phyloP scores from a whole-genome alignment of 1,140 invertebrate species.

The Berghia stephanieae region DNA sequence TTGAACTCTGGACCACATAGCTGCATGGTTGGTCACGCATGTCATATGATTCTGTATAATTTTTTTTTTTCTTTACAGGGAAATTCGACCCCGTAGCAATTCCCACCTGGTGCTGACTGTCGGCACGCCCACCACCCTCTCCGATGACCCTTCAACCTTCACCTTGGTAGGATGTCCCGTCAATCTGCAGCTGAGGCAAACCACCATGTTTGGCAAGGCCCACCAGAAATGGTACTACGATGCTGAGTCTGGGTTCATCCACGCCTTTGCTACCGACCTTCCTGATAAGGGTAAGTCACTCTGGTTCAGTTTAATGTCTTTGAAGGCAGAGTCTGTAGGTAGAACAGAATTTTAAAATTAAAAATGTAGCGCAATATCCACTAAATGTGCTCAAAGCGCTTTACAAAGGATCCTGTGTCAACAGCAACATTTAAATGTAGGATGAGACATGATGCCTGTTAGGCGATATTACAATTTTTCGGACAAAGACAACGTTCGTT shows the following conservation, averaged over 20 bases:
- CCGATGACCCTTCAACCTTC: constrained; percentile 49
- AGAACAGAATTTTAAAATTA: not conserved
- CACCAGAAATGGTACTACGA: constrained; percentile 65
- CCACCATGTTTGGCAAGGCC: constrained; percentile 59
- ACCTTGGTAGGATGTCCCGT: constrained; percentile 58
- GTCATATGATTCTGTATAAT: not conserved
- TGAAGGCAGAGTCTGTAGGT: not conserved
- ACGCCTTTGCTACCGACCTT: constrained; percentile 59
- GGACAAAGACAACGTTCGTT: too few relatives aligned
- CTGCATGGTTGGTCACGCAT: too few relatives aligned
- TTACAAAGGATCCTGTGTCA: too few relatives aligned
- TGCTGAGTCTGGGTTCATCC: constrained; percentile 60
- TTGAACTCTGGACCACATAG: too few relatives aligned
- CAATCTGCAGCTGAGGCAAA: constrained; percentile 52
- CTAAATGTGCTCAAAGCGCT: too few relatives aligned
- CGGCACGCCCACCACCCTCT: constrained; percentile 53
- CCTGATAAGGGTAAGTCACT: constrained; percentile 57
- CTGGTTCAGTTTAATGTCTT: not conserved
- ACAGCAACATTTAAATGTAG: too few relatives aligned
- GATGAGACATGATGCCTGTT: too few relatives aligned
- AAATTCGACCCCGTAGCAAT: constrained; percentile 52
- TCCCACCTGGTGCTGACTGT: constrained; percentile 54
- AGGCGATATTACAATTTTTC: too few relatives aligned
- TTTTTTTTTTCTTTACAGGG: constrained; percentile 43
- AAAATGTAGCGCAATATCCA: too few relatives aligned